Base-by-base conservation (phyloP, 2,888 invertebrate genomes). In the Drosophila borealis region DNA sequence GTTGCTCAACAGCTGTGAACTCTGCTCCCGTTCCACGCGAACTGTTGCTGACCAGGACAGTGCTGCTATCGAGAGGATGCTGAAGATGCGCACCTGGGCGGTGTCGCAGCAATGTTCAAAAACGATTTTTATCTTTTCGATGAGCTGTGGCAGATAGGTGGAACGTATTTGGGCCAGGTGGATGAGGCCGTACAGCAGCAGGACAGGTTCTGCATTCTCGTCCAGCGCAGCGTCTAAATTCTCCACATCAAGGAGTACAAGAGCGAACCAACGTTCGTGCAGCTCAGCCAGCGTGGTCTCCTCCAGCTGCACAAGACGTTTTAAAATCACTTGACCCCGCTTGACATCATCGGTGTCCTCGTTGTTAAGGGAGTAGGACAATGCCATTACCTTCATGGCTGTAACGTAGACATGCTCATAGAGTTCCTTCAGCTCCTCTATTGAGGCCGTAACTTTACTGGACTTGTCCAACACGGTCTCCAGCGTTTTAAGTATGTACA, bases 71-170 rank as follows among this genome's bases (percentile, higher is more conserved):
- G 93, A 91, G 3, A 93, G 70, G 2, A 88, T 85, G 50, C 89
- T 89, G 13, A 92, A 91, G 21, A 92, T 85, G 71, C 91, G 92
- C 5, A 93, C 79, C 72, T 92, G 91, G 0, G 90, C 92, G 37
- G 90, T 88, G 41, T 90, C 89, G 4, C 87, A 70, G 55, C 90
- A 91, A 62, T 91, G 66, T 1, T 87, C 62, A 64, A 91, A 91
- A 4, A 92, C 91, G 0, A 68, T 42, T 36, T 86, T 82, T 1
- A 93, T 81, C 25, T 90, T 90, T 1, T 71, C 70, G n/a, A 90
- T 88, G 4, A 92, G 65, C 25, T 66, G 59, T 2, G 63, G 14
- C 8, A 93, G 44, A 51, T 91, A 91, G 0, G 80, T 50, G 0
- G 73, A 48, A 8, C 92, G 90, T 36, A 92, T 82, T 6, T 83